Base-by-base conservation (phyloP, 2,113 vertebrate species). In the Vicugna pacos region DNA sequence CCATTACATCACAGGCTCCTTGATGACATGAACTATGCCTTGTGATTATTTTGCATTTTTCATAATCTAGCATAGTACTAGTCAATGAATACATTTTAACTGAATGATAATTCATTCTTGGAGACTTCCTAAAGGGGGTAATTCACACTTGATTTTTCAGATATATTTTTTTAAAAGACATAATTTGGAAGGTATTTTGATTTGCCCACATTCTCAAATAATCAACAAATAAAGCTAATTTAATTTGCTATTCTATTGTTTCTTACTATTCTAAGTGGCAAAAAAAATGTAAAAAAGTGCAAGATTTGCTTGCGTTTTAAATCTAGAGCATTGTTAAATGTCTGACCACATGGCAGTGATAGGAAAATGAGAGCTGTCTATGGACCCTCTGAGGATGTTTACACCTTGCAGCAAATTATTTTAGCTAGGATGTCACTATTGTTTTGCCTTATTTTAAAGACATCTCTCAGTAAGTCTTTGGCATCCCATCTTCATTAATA, bases 371-470 rank as follows among this genome's bases (percentile, higher is more conserved):
- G 92, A 6, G 2, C 13, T 65, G 77, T 83, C 6, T 32, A 15
- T 22, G 19, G 60, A 95, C 0, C 3, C 16, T 32, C 30, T n/a
- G 58, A 64, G 13, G 8, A 72, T 15, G 76, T 81, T 79, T 58
- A 84, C 6, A 75, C 6, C 11, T 75, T 93, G 64, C 1, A 32
- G 58, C 13, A 77, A 95, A 35, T 92, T 69, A 83, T 81, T 88
- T 72, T 83, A 77, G 30, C 22, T 6, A 64, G 24, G 6, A 26
- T 76, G 5, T 89, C 38, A 48, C 13, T 89, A 64, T 60, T 84
- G 7, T 70, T 94, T 94, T 84, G 38, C 13, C 11, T 96, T 26
- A 14, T 69, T 95, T 93, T 89, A 77, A 96, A 94, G 67, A 62
- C n/a, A n/a, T 86, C 9, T 85, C 2, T n/a, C 10, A 35, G 22